phyloP scores from a whole-genome alignment of 2,797 vertebrate species.

The Tapirus indicus region DNA sequence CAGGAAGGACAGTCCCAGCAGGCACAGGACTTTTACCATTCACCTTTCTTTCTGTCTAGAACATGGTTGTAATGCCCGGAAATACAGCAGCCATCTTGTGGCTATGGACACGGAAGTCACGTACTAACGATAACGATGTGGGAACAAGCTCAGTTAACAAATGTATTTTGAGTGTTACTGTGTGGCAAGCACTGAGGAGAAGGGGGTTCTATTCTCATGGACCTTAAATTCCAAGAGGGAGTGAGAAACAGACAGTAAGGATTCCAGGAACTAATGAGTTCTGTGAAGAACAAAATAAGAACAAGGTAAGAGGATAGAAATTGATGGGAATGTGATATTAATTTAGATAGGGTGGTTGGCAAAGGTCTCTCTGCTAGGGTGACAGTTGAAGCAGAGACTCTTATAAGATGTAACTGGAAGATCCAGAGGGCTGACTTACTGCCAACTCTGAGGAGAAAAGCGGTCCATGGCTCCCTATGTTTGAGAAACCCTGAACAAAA shows the following conservation, averaged over 20 bases:
- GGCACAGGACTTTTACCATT: neutral
- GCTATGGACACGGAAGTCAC: neutral
- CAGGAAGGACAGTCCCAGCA: neutral
- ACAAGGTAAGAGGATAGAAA: neutral
- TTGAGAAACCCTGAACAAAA: neutral
- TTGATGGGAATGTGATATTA: neutral
- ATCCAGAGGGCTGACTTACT: neutral
- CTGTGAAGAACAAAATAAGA: neutral
- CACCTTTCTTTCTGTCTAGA: neutral
- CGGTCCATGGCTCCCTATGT: rapidly evolving
- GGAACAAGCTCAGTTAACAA: neutral
- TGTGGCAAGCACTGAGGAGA: neutral
- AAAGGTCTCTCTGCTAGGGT: neutral
- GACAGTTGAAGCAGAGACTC: neutral
- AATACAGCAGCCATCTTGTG: neutral
- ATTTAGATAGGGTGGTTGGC: neutral
- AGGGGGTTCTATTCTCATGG: neutral
- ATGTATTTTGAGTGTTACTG: neutral
- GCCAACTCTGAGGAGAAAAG: neutral
- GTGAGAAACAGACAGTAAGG: neutral
- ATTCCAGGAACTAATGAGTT: neutral
- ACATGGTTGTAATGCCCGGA: neutral
- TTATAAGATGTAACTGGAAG: neutral
- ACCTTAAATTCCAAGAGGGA: neutral
- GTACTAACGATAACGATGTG: neutral